Evolutionary conservation across 2,888 invertebrate species (phyloP), one percentile per base, ranked within the genome.

Genomic region (Tenthredo mesomela): DNA sequence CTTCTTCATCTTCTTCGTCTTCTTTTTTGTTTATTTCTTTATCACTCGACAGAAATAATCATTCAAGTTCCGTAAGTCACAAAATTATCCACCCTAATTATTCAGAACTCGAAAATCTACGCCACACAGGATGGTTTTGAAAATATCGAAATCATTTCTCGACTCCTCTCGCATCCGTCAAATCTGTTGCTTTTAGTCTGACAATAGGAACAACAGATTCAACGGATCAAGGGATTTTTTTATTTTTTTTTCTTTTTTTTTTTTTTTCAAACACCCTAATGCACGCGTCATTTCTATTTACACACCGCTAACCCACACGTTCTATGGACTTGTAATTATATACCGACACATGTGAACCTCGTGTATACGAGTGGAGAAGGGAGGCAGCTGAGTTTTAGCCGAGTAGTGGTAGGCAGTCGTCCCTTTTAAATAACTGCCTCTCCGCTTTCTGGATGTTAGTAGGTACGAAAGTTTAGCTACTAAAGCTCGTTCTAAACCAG

Each of bases 351-450:
- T 6, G 18, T 1, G 18, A 33, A 18, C 67, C 6, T 0, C 25
- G 25, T 67, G 6, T 43, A 71, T 43, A 73, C 18, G 71, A 29
- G n/a, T 43, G 1, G 21, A 43, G 15, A 73, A 37, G 40, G 21
- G 18, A 29, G 71, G 25, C 43, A 73, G 43, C 18, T 3, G 18
- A 73, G n/a, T 73, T 73, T 21, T 10, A 21, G 43, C 43, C 12
- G n/a, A 12, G 43, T 43, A 7, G 43, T 43, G 9, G n/a, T 21
- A 12, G 15, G 33, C 33, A 18, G 67, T 25, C 61, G 21, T 29
- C 71, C 43, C 71, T 73, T 73, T 73, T 73, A 73, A 73, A 73
- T 73, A 73, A 73, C 71, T 43, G 71, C 71, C 54, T 54, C n/a
- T n/a, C 71, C 40, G 43, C 43, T 43, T 43, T 21, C n/a, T 73